Base-by-base conservation (phyloP, 2,113 vertebrate genomes). In the Archilochus colubris region DNA sequence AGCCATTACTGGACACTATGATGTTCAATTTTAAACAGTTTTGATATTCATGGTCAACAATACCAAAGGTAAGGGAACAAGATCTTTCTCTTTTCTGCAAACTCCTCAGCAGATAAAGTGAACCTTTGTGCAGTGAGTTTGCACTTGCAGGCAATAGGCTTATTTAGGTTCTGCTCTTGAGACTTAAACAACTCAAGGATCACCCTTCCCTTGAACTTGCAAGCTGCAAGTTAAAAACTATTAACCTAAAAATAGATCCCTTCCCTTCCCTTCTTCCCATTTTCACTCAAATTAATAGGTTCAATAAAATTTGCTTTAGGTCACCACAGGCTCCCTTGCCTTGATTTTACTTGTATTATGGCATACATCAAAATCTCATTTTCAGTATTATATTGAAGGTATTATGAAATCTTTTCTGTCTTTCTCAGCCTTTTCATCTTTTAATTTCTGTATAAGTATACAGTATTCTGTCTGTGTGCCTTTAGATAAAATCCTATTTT, bases 331-430 rank as follows among this genome's bases (percentile, higher is more conserved):
- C 3, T 43, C 8, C 51, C 76, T 73, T 78, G 28, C 12, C 4
- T 57, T 85, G 22, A 38, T 62, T 44, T 70, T 80, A 4, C 1
- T 59, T 75, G 6, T 33, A 36, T 40, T 36, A 79, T 51, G 4
- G 8, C 12, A 76, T 46, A 51, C 2, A 28, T 1, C 0, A 31
- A 85, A 67, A 8, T 2, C 1, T 62, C 43, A 3, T 27, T 44
- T 67, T 70, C 18, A 38, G 4, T 38, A 43, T 54, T 55, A 7
- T 63, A 82, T 53, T 44, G 22, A 75, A 51, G 16, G 21, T 48
- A 20, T 67, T 67, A 44, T 3, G 38, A 59, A 36, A 53, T 58
- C 10, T 43, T 62, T 12, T 75, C 3, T 3, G 61, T 25, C 15
- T 67, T 88, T 68, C 9, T 62, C 44, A 55, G 27, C 6, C 7